Conservation (phyloP, 1,140 invertebrate genomes). For the Tetragnatha versicolor region DNA sequence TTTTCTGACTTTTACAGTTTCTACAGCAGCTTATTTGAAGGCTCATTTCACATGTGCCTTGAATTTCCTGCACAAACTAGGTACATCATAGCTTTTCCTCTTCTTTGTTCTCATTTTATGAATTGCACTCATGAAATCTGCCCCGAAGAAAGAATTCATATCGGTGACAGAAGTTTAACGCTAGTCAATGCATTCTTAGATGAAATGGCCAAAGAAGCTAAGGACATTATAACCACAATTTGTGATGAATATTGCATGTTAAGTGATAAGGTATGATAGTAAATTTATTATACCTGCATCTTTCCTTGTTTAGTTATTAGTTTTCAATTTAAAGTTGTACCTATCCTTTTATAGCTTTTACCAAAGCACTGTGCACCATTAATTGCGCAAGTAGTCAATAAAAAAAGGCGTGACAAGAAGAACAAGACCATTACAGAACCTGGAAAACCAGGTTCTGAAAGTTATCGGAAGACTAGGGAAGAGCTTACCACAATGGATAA, state of each 20-base stretch:
- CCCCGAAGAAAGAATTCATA: constrained; percentile 97
- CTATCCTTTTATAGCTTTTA: constrained; percentile 69
- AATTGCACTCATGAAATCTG: constrained; percentile 97
- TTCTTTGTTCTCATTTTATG: constrained; percentile 98
- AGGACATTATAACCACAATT: constrained; percentile 97
- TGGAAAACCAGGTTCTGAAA: constrained; percentile 90
- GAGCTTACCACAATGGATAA: constrained; percentile 99
- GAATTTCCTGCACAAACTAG: constrained; percentile 98
- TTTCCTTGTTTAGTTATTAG: neutral
- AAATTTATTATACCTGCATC: neutral
- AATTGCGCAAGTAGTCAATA: constrained; percentile 84
- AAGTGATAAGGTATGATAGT: constrained; percentile 76
- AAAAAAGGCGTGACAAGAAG: constrained; percentile 84
- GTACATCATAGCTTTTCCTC: constrained; percentile 95
- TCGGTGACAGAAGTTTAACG: constrained; percentile 91
- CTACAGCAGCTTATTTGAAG: constrained; percentile 95
- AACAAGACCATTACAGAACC: constrained; percentile 86
- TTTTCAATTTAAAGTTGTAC: neutral
- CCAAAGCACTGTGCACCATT: constrained; percentile 94
- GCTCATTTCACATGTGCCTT: constrained; percentile 97
- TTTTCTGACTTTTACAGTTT: constrained; percentile 76
- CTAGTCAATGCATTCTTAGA: constrained; percentile 98
- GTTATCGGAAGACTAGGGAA: constrained; percentile 92
- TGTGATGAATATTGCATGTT: constrained; percentile 96
- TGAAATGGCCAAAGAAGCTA: constrained; percentile 98